Percentiles rank a stretch among this genome's conserved stretches.
phyloP scores from a whole-genome alignment of 2,113 vertebrate species.

The Sprattus sprattus region DNA sequence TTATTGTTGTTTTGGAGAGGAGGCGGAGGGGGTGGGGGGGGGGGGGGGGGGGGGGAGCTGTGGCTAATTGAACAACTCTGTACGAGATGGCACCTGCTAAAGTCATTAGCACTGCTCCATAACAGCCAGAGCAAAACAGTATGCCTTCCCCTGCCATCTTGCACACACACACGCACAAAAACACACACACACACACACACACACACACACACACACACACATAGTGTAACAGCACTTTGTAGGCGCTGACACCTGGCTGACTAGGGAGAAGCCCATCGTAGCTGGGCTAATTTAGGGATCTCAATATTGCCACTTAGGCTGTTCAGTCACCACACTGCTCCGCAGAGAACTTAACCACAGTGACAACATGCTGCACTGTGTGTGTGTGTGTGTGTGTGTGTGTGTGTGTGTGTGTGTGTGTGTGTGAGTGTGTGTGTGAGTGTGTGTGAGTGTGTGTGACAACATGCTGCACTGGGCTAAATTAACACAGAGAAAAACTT shows the following conservation, averaged over 20 bases:
- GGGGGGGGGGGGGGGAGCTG: neutral
- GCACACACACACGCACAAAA: neutral
- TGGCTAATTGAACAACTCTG: constrained; percentile 5
- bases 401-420: too few relatives aligned
- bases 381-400: too few relatives aligned
- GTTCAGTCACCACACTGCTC: constrained; percentile 27
- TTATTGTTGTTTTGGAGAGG: neutral
- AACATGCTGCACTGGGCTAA: constrained; percentile 24
- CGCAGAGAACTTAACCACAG: constrained; percentile 20
- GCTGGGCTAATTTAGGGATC: constrained; percentile 35
- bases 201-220: neutral
- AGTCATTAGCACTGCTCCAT: constrained; percentile 6
- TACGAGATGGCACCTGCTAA: constrained; percentile 1
- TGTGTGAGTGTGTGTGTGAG: too few relatives aligned
- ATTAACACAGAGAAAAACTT: neutral
- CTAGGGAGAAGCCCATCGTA: constrained; percentile 22
- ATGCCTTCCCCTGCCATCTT: neutral
- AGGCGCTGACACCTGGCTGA: constrained; percentile 37
- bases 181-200: neutral
- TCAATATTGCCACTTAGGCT: constrained; percentile 41
- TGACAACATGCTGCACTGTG: constrained; percentile 26
- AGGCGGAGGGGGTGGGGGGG: neutral
- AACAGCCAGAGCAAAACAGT: neutral
- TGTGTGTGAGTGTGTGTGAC: too few relatives aligned
- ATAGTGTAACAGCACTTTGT: neutral